Conservation (phyloP, 2,113 vertebrate genomes). For the Galbula dea region DNA sequence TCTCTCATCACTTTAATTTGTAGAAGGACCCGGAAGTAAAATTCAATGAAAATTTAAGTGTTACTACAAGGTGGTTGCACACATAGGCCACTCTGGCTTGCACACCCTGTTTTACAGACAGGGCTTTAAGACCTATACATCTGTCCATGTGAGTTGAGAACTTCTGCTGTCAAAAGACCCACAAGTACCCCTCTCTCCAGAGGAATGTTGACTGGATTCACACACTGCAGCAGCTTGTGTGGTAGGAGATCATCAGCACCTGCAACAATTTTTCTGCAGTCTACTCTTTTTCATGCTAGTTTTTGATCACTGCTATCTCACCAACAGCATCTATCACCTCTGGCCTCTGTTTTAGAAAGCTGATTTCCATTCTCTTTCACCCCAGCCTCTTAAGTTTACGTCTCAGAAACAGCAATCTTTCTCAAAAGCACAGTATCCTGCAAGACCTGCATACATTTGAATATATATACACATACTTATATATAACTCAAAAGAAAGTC, state of each 20-base stretch:
- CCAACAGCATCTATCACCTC: neutral
- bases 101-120: neutral
- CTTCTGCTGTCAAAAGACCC: neutral
- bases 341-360: neutral
- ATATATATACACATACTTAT: fast-evolving
- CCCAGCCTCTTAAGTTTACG: neutral
- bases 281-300: neutral
- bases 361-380: neutral
- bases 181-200: neutral
- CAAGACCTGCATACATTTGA: neutral
- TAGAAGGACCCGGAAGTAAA: too few relatives aligned
- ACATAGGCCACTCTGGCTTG: neutral
- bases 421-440: neutral
- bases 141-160: neutral
- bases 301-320: neutral
- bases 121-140: neutral
- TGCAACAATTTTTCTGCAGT: neutral
- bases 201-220: neutral
- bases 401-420: neutral
- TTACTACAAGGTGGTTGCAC: neutral
- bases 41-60: neutral
- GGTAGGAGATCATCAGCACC: fast-evolving
- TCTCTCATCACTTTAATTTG: neutral
- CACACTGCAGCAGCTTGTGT: neutral
- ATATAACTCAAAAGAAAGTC: neutral